A percentile compares a stretch with the other conserved stretches of the same genome.
Evolutionary conservation across 2,888 invertebrate genomes (phyloP).

Genomic region (Epinotia ramella): DNA sequence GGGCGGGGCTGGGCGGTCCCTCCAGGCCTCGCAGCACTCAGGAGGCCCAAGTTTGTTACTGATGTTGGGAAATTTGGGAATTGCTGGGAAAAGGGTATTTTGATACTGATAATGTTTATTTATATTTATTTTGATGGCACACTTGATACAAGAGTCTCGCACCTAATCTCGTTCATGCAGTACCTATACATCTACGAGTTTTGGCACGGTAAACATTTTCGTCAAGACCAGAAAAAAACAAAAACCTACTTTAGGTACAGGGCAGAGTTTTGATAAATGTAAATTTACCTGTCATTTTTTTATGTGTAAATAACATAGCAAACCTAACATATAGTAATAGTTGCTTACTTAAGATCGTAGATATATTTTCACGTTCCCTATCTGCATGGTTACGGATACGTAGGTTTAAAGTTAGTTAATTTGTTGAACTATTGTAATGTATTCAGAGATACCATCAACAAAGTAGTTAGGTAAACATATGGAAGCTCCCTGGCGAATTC

Average conservation of each 20-base stretch:
- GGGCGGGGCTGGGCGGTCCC: conserved; percentile 75
- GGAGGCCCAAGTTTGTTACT: conserved; percentile 58
- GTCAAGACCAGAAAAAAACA: background rate
- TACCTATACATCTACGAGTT: background rate
- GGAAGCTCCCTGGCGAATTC: too few species aligned
- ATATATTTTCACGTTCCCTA: too few species aligned
- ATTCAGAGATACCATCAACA: too few species aligned
- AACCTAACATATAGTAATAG: too few species aligned
- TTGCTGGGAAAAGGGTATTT: conserved; percentile 30
- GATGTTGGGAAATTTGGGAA: conserved; percentile 42
- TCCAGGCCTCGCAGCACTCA: conserved; percentile 74
- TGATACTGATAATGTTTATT: conserved; percentile 7
- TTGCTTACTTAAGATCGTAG: too few species aligned
- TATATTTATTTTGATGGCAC: background rate
- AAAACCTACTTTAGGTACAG: background rate
- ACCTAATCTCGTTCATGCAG: background rate
- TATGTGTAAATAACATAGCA: too few species aligned
- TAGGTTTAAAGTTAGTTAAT: too few species aligned
- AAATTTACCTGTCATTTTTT: too few species aligned
- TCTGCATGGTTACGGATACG: too few species aligned
- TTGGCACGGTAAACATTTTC: background rate
- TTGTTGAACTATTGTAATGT: too few species aligned
- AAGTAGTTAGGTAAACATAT: too few species aligned
- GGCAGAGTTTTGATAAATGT: too few species aligned
- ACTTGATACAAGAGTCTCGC: background rate